Base-by-base conservation (phyloP, 2,888 invertebrate genomes). In the Dynastes tityus region DNA sequence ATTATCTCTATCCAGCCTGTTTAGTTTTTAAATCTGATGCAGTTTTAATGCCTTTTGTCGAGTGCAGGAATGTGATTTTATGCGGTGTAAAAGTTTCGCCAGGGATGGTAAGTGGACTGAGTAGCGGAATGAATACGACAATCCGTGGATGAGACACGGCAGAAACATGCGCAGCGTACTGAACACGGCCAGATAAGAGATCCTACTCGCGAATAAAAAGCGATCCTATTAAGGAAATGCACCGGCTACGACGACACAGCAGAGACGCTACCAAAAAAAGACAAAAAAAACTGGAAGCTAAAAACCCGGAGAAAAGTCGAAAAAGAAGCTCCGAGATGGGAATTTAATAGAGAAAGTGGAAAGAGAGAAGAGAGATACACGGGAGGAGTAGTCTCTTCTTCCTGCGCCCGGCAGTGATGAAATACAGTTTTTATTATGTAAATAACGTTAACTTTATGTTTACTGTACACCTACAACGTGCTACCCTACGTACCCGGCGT, bases 1-100 rank as follows among this genome's bases (percentile, higher is more conserved):
- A 11, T 67, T 67, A 67, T 88, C 87, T 87, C 87, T 86, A 85
- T 85, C 83, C 85, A 83, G 86, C 85, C 86, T 87, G 87, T 87
- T 87, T 87, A 86, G 87, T 87, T 87, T 86, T 85, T 84, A 84
- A 86, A 86, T 86, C 83, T 86, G 86, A 87, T 87, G 87, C 86
- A 84, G 83, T 85, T 87, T 87, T 87, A 87, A 87, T 87, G 86
- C 82, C 85, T 85, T 85, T 84, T 81, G 81, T 82, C 80, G 82
- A 83, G 83, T 82, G 82, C 81, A 81, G 32, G 81, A 83, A 77
- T 80, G 79, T 81, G 84, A 84, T 84, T 84, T 82, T 81, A 82
- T 81, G 79, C 78, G 80, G 74, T 82, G 58, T 79, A 78, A 79
- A 77, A 78, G 80, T 79, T 78, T 76, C 78, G 67, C 22, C 22